These are phyloP conservation scores for Amniataba percoides DNA, from an alignment of 2,797 vertebrate species.

Conservation along the genomic window DNA sequence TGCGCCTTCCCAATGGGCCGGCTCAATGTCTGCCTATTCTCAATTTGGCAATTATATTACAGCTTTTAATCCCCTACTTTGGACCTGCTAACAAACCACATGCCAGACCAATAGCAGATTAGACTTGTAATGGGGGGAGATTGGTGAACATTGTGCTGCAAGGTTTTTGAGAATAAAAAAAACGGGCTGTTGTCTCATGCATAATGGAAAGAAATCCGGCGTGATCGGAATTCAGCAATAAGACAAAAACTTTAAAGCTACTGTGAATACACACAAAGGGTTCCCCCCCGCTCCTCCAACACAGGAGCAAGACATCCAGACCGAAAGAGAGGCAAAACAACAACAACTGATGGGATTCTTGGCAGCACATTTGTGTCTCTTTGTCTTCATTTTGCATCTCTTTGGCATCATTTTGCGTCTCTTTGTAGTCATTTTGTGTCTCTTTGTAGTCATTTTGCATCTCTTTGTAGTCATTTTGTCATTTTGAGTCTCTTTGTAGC, in stretches of 20 bases:
- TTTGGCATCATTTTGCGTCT: not conserved
- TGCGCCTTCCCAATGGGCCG: conserved; percentile 49
- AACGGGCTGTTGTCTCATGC: conserved; percentile 30
- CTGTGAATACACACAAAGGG: conserved; percentile 8
- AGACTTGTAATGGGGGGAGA: conserved; percentile 53
- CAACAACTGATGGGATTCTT: not conserved
- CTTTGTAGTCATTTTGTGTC: not conserved
- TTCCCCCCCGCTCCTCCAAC: not conserved
- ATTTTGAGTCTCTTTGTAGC: not conserved
- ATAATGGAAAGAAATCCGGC: conserved; percentile 33
- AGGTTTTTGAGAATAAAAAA: conserved; percentile 33
- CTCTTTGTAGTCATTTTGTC: not conserved
- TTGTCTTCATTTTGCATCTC: not conserved
- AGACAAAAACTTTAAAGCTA: conserved; percentile 20
- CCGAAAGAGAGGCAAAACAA: not conserved
- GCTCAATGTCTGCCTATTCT: conserved; percentile 71
- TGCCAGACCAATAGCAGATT: conserved; percentile 65
- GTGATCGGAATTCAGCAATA: conserved; percentile 33
- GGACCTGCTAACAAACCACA: conserved; percentile 64
- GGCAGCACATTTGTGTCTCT: not conserved
- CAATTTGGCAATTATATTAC: conserved; percentile 73
- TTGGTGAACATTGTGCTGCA: conserved; percentile 37
- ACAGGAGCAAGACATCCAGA: not conserved
- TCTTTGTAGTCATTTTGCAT: not conserved
- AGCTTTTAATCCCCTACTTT: conserved; percentile 75